Evolutionary conservation across 2,797 vertebrate genomes (phyloP).

Genomic region (Mallotus villosus): DNA sequence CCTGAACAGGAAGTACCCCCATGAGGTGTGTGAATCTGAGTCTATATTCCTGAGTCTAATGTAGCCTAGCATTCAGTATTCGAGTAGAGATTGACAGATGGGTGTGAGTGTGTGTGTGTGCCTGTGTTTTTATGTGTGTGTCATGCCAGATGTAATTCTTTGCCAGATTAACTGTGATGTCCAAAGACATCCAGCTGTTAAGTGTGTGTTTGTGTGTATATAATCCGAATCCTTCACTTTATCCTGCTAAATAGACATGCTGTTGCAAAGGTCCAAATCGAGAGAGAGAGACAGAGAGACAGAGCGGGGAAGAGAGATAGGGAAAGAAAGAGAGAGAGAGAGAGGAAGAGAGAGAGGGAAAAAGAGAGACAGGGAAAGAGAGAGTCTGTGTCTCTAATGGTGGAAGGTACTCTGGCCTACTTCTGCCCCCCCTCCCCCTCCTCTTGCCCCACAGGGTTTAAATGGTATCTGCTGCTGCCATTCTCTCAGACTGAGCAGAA

Average conservation of each 20-base stretch:
- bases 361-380: too few relatives aligned
- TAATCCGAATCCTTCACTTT: not conserved
- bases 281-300: not conserved
- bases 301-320: slow-evolving; percentile 10
- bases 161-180: slow-evolving; percentile 58
- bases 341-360: not conserved
- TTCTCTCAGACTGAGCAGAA: slow-evolving; percentile 52
- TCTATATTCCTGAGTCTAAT: not conserved
- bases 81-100: slow-evolving; percentile 4
- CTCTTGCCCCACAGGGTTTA: slow-evolving; percentile 37
- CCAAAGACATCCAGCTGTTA: slow-evolving; percentile 64
- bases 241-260: not conserved
- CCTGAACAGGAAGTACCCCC: slow-evolving; percentile 43
- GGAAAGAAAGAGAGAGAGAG: slow-evolving; percentile 4
- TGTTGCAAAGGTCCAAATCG: not conserved
- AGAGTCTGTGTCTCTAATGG: not conserved
- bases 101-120: slow-evolving; percentile 28
- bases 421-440: slow-evolving; percentile 30
- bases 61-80: not conserved
- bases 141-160: slow-evolving; percentile 62
- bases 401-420: slow-evolving; percentile 40
- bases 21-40: slow-evolving; percentile 15
- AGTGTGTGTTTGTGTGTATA: slow-evolving; percentile 12
- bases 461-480: slow-evolving; percentile 68
- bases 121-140: slow-evolving; percentile 25